These are phyloP conservation scores for Laspeyria flexula DNA, from an alignment of 2,888 invertebrate genomes.

Conservation along the genomic window DNA sequence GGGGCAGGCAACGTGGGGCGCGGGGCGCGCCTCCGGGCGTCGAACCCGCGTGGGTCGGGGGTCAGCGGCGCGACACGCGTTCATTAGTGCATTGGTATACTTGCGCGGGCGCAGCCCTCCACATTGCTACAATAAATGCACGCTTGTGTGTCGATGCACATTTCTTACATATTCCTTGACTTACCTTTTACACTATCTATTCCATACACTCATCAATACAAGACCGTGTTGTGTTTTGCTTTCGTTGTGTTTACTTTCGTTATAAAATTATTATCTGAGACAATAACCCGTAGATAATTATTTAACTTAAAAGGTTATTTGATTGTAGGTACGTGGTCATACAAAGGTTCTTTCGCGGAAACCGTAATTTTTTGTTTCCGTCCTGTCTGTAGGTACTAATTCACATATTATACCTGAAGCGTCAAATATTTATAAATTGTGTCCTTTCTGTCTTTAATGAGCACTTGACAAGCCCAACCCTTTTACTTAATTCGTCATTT, in stretches of 20 bases:
- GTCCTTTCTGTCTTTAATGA: slow-evolving; percentile 29
- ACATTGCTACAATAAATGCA: slow-evolving; percentile 27
- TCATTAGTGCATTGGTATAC: slow-evolving; percentile 70
- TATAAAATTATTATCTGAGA: slow-evolving; percentile 31
- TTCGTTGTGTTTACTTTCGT: no score
- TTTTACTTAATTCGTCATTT: slow-evolving; percentile 60
- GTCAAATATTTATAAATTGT: not conserved
- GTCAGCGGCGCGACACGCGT: slow-evolving; percentile 81
- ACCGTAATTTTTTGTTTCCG: slow-evolving; percentile 61
- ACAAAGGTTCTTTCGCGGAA: slow-evolving; percentile 62
- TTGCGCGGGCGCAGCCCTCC: slow-evolving; percentile 59
- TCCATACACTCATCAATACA: not conserved
- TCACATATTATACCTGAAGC: slow-evolving; percentile 35
- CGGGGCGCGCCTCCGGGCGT: slow-evolving; percentile 63
- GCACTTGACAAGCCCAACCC: slow-evolving; percentile 21
- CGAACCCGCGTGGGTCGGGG: slow-evolving; percentile 84
- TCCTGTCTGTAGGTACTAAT: slow-evolving; percentile 46
- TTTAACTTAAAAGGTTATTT: slow-evolving; percentile 12
- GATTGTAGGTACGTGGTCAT: slow-evolving; percentile 30
- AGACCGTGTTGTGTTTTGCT: not conserved
- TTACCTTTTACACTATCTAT: slow-evolving; percentile 7
- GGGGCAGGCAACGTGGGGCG: slow-evolving; percentile 37
- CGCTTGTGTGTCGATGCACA: slow-evolving; percentile 28
- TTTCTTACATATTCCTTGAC: slow-evolving; percentile 8
- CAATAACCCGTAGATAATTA: slow-evolving; percentile 31